Evolutionary conservation across 2,888 invertebrate genomes (phyloP), one percentile per base, ranked within the genome.

Genomic region (Dryobota labecula): DNA sequence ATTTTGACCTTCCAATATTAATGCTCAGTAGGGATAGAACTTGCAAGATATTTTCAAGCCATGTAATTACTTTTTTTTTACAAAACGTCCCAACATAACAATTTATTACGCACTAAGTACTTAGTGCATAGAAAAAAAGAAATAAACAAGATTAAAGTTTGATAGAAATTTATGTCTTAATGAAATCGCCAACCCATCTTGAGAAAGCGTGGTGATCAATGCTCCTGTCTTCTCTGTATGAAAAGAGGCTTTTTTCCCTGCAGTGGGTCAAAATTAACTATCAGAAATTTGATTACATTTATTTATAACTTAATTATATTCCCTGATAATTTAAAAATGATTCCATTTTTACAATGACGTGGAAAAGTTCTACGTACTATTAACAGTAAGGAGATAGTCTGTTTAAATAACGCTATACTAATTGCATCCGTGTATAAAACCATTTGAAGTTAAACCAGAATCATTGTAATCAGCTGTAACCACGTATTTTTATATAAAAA

Each of bases 1-100:
- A 56, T 49, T 73, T 72, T n/a, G 20, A 30, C 36, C 15, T 45
- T 64, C 20, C 33, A 62, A 73, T 60, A 63, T 36, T 9, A 24
- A 20, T 45, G 51, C 27, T 74, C 20, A 36, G 20, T 18, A 61
- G 30, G 53, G 33, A 41, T 15, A 38, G 30, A 43, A 51, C 27
- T 73, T 47, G 9, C 2, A 51, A 43, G 20, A 11, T 33, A 33
- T 51, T 27, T 41, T 41, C 20, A 43, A 73, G 11, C 20, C 43
- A 15, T 67, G 54, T n/a, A 27, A 47, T 51, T 13, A 5, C 8
- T 18, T 49, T 66, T 49, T 60, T 30, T 47, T 33, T 47, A 47
- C 30, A 51, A 64, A 47, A 54, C 43, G 27, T 36, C 18, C 36
- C 7, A 27, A 13, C 2, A 53, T 27, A 24, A 54, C 36, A 64